Conservation (phyloP, 1,140 invertebrate genomes). For the Globodera ellingtonae region DNA sequence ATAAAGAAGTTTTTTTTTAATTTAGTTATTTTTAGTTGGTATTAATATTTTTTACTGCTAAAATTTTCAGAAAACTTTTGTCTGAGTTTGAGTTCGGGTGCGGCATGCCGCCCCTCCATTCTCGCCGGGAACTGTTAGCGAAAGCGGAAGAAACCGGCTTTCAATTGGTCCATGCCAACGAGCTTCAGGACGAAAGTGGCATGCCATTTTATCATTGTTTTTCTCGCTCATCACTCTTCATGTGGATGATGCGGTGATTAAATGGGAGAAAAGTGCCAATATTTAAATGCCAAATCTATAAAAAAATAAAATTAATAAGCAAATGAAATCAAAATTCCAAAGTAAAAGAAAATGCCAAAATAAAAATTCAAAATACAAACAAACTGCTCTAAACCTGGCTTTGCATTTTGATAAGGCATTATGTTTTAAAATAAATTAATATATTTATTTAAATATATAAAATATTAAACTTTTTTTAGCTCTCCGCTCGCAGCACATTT, state of each 20-base stretch:
- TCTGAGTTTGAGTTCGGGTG: conserved; percentile 61
- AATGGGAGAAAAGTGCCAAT: neutral
- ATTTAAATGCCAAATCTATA: neutral
- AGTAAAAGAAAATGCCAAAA: neutral
- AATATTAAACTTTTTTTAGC: conserved; percentile 3
- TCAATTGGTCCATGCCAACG: conserved; percentile 45
- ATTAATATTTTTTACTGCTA: neutral
- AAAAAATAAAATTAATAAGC: neutral
- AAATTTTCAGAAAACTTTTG: conserved; percentile 52
- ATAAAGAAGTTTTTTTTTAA: too few relatives aligned
- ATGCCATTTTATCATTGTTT: conserved; percentile 64
- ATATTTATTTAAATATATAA: too few relatives aligned
- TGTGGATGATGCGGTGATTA: conserved; percentile 56
- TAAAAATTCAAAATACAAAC: too few relatives aligned
- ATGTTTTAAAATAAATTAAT: too few relatives aligned
- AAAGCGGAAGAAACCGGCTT: conserved; percentile 44
- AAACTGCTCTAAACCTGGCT: neutral
- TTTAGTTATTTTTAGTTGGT: neutral
- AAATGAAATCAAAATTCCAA: neutral
- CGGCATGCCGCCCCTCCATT: conserved; percentile 62
- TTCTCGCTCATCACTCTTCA: conserved; percentile 54
- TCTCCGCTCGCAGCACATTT: conserved; percentile 42
- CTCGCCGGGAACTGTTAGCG: conserved; percentile 54
- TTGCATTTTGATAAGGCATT: neutral
- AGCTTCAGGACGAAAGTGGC: conserved; percentile 54